Base-by-base conservation (phyloP, 1,140 invertebrate genomes). In the Orchesella cincta region DNA sequence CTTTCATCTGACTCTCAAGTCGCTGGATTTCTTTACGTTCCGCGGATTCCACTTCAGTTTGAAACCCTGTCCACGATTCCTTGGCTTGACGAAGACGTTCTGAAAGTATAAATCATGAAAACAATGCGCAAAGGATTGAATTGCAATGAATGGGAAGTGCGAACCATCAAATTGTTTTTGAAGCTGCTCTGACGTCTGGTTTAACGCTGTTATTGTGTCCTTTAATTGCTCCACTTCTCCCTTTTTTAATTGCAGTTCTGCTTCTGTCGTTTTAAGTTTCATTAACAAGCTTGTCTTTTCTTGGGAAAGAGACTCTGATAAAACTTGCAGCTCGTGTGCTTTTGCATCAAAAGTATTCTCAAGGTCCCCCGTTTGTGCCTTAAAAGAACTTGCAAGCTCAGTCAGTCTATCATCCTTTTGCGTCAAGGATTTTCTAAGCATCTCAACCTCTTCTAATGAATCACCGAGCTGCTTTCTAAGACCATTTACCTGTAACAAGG, bases 51-150 rank as follows among this genome's bases (percentile, higher is more conserved):
- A 79, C 62, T 67, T 80, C 81, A 0, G 20, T 14, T 62, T 80
- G 79, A 76, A 79, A 82, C 23, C 74, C 77, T 18, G 62, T 54
- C 81, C 81, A 82, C 51, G 79, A 79, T 33, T 82, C 81, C 62
- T 80, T 80, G 28, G 80, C 81, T 23, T 34, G 26, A 29, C 73
- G 76, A 16, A 82, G 70, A 36, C 78, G 35, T 23, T 79, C 77
- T 81, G 33, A 8, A 54, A 77, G 16, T 26, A 18, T 28, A 62
- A 62, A n/a, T 16, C 23, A n/a, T 62, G n/a, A n/a, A n/a, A 20
- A 12, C 8, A 12, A 12, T 51, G 39, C 8, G 8, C n/a, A n/a
- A n/a, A n/a, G n/a, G n/a, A n/a, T n/a, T n/a, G n/a, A n/a, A n/a
- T n/a, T n/a, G n/a, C n/a, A n/a, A n/a, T n/a, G n/a, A n/a, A n/a